Percentiles rank a stretch among this genome's conserved stretches.
Evolutionary conservation across 2,888 invertebrate genomes (phyloP).

Genomic region (Tetanocera ferruginea): DNA sequence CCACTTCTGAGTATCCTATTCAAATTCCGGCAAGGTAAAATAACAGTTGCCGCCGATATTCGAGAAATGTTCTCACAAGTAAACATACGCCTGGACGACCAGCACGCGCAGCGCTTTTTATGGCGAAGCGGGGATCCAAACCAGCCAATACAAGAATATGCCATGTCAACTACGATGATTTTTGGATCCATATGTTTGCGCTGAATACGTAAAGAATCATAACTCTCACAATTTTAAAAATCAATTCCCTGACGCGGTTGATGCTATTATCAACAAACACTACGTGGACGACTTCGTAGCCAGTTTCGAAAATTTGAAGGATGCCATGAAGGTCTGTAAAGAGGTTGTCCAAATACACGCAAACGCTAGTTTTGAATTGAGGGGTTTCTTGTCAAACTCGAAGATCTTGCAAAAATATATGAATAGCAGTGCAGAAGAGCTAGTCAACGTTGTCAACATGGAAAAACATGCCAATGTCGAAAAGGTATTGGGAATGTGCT

Average conservation of each 20-base stretch:
- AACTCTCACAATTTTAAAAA: not conserved
- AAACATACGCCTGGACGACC: constrained; percentile 39
- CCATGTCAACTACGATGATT: constrained; percentile 46
- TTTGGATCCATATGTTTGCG: no score
- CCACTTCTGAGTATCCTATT: no score
- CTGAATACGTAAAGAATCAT: constrained; percentile 41
- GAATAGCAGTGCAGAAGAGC: not conserved
- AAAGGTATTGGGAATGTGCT: constrained; percentile 48
- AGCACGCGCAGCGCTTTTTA: constrained; percentile 43
- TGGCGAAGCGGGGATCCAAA: constrained; percentile 48
- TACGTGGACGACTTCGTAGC: constrained; percentile 5
- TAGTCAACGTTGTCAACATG: not conserved
- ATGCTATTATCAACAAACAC: constrained; percentile 24
- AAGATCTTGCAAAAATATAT: not conserved
- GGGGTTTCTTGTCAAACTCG: not conserved
- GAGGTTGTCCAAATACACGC: not conserved
- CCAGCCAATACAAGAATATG: constrained; percentile 40
- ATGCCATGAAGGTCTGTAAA: not conserved
- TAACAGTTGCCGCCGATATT: constrained; percentile 38
- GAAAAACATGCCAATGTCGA: constrained; percentile 18
- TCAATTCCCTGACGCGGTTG: constrained; percentile 8
- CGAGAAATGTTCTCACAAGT: constrained; percentile 19
- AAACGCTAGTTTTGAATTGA: constrained; percentile 3
- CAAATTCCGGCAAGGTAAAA: no score
- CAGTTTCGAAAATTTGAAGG: not conserved